phyloP scores from a whole-genome alignment of 64 coral and sea anemone species.

The Orbicella faveolata region DNA sequence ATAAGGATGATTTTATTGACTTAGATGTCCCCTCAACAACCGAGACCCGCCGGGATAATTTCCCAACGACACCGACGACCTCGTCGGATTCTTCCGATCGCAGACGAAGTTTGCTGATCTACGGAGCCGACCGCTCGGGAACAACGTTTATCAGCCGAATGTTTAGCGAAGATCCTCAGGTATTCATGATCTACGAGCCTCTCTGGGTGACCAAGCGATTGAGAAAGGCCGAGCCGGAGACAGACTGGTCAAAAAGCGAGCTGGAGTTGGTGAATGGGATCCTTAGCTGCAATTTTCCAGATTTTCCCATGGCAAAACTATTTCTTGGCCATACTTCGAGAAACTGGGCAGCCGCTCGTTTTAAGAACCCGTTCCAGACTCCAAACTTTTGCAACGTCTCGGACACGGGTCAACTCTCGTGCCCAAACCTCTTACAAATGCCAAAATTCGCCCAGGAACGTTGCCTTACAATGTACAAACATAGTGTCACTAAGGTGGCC shows the following conservation, averaged over 20 bases:
- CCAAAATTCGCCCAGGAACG: conserved; percentile 2
- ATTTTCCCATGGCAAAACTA: conserved; percentile 9
- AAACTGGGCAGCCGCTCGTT: not conserved
- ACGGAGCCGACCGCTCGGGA: conserved; percentile 51
- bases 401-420: not conserved
- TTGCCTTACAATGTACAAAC: conserved; percentile 23
- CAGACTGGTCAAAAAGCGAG: conserved; percentile 3
- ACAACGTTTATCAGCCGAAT: conserved; percentile 66
- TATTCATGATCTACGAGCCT: conserved; percentile 62
- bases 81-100: not conserved
- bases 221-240: not conserved
- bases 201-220: conserved; percentile 39
- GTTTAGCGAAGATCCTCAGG: conserved; percentile 59
- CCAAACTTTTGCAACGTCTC: conserved; percentile 26
- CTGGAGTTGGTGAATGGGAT: conserved; percentile 44
- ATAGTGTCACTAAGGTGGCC: conserved; percentile 58
- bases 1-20: not conserved
- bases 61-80: not conserved
- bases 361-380: conserved; percentile 34
- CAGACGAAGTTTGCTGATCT: conserved; percentile 37
- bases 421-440: not conserved
- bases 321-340: conserved; percentile 26
- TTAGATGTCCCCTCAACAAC: not conserved
- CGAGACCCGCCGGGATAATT: not conserved
- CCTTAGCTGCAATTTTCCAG: conserved; percentile 42